Conservation (phyloP, 2,888 invertebrate species). For the Cactoblastis cactorum region DNA sequence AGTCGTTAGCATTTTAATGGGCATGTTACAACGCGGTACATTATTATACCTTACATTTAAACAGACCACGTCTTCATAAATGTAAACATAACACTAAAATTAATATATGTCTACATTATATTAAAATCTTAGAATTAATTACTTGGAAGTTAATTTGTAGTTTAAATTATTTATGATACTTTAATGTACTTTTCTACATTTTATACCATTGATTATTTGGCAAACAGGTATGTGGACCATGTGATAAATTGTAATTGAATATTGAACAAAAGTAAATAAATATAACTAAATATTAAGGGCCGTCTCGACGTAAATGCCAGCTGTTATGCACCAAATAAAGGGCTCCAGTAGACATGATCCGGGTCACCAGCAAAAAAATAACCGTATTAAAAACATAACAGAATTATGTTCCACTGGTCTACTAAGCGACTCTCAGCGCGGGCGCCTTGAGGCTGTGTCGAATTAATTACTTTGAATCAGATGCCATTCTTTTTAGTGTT, state of each 20-base stretch:
- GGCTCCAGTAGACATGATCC: slow-evolving; percentile 53
- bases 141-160: background rate
- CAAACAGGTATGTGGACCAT: too few relatives aligned
- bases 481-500: slow-evolving; percentile 34
- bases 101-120: background rate
- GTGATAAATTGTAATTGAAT: background rate
- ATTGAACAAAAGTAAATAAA: too few relatives aligned
- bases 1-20: background rate
- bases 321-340: slow-evolving; percentile 45
- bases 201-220: too few relatives aligned
- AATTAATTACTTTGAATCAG: slow-evolving; percentile 45
- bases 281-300: background rate
- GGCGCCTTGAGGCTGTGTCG: slow-evolving; percentile 45
- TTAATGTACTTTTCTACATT: too few relatives aligned
- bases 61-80: background rate
- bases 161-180: too few relatives aligned
- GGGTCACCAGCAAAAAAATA: slow-evolving; percentile 60
- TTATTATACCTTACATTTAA: background rate
- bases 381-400: slow-evolving; percentile 73
- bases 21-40: background rate
- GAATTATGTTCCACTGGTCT: slow-evolving; percentile 68
- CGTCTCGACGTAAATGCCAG: background rate
- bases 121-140: background rate
- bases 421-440: slow-evolving; percentile 60
- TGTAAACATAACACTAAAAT: background rate